Evolutionary conservation across 2,888 invertebrate genomes (phyloP).

Genomic region (Meliscaeva auricollis): DNA sequence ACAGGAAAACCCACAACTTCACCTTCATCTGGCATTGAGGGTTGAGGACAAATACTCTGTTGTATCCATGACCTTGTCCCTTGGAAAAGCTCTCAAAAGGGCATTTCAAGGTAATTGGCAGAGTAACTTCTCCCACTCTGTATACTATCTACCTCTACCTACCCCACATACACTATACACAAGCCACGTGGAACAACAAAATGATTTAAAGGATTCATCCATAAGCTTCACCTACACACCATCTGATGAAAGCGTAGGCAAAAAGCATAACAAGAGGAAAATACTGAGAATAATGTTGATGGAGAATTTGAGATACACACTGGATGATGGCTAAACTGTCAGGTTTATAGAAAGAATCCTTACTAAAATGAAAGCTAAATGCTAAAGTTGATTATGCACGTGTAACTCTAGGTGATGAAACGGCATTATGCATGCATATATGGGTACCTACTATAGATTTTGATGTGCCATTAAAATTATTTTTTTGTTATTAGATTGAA

Average conservation of each 20-base stretch:
- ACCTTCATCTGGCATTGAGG: slow-evolving; percentile 72
- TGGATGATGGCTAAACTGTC: background rate
- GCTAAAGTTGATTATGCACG: slow-evolving; percentile 48
- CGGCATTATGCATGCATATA: slow-evolving; percentile 23
- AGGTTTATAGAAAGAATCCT: slow-evolving; percentile 23
- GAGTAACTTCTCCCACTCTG: slow-evolving; percentile 14
- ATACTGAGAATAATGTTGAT: background rate
- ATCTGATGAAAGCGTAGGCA: background rate
- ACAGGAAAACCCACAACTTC: slow-evolving; percentile 52
- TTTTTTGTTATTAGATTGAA: too few relatives aligned
- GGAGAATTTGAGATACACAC: background rate
- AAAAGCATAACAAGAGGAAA: background rate
- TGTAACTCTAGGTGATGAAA: slow-evolving; percentile 45
- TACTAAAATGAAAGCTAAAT: slow-evolving; percentile 11
- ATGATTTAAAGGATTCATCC: slow-evolving; percentile 67
- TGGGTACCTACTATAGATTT: too few relatives aligned
- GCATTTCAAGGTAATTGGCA: slow-evolving; percentile 66
- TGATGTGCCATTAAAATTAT: too few relatives aligned
- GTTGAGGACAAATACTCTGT: slow-evolving; percentile 45
- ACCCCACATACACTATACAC: background rate
- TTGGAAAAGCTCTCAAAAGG: slow-evolving; percentile 69
- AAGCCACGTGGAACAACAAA: slow-evolving; percentile 68
- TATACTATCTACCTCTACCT: background rate
- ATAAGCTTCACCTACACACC: slow-evolving; percentile 39
- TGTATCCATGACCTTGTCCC: slow-evolving; percentile 74